phyloP scores from a whole-genome alignment of 64 coral and sea anemone species.

The Montipora foliosa region DNA sequence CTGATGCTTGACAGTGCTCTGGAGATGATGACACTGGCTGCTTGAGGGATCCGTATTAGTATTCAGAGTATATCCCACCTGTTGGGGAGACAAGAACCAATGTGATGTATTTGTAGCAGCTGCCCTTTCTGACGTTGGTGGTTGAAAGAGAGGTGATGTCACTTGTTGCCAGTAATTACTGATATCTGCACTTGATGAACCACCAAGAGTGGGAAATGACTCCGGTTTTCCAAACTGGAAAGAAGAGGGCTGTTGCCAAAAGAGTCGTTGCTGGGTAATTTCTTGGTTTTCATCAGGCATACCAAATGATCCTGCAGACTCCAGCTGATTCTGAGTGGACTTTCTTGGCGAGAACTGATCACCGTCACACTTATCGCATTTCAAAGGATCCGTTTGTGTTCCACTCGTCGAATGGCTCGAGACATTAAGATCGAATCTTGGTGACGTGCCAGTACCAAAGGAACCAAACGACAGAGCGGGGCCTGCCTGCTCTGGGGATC shows the following conservation, averaged over 20 bases:
- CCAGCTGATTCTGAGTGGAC: constrained; percentile 18
- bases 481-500: not conserved
- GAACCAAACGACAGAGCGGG: constrained; percentile 30
- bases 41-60: not conserved
- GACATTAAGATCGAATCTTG: constrained; percentile 13
- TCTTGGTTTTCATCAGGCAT: not conserved
- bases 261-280: constrained; percentile 29
- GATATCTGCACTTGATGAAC: not conserved
- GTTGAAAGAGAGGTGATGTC: constrained; percentile 51
- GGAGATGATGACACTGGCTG: constrained; percentile 19
- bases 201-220: constrained; percentile 21
- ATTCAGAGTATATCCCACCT: not conserved
- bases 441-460: not conserved
- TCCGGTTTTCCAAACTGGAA: constrained; percentile 68
- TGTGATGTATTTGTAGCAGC: constrained; percentile 21
- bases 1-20: constrained; percentile 18
- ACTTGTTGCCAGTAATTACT: constrained; percentile 26
- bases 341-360: not conserved
- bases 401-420: not conserved
- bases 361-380: not conserved
- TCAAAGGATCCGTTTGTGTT: not conserved
- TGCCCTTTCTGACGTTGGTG: constrained; percentile 25
- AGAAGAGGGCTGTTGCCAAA: constrained; percentile 76
- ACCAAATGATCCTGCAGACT: not conserved
- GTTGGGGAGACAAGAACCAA: not conserved